Conservation (phyloP, 2,797 vertebrate species). For the Staurois parvus region DNA sequence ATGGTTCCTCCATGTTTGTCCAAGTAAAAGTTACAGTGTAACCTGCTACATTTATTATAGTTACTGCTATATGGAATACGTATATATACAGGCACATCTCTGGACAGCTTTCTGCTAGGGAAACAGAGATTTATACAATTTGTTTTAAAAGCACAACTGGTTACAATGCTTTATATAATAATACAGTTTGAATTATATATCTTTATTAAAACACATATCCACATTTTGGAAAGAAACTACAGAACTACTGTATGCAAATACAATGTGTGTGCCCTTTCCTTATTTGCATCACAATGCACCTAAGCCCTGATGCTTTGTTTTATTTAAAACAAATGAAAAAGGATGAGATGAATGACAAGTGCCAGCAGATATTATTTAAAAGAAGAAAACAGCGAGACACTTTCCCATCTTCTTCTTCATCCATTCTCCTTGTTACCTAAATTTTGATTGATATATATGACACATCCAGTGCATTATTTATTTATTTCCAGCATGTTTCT, state of each 20-base stretch:
- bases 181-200: no score
- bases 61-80: no score
- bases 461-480: constrained; percentile 39
- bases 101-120: no score
- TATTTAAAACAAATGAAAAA: neutral
- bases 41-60: no score
- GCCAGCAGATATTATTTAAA: constrained; percentile 15
- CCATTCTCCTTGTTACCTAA: neutral
- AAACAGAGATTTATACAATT: no score
- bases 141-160: no score
- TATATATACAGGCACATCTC: no score
- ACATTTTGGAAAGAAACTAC: no score
- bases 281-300: neutral
- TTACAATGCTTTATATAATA: no score
- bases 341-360: neutral
- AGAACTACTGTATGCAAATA: neutral
- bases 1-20: no score
- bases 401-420: neutral
- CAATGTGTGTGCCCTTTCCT: neutral
- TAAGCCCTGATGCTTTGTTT: neutral
- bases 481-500: constrained; percentile 33
- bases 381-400: neutral
- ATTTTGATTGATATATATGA: constrained; percentile 43
- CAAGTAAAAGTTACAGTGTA: no score
- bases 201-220: no score